A percentile compares a stretch with the other conserved stretches of the same genome.
Conservation (phyloP, 2,888 invertebrate genomes). For the Leptinotarsa rubiginosa region DNA sequence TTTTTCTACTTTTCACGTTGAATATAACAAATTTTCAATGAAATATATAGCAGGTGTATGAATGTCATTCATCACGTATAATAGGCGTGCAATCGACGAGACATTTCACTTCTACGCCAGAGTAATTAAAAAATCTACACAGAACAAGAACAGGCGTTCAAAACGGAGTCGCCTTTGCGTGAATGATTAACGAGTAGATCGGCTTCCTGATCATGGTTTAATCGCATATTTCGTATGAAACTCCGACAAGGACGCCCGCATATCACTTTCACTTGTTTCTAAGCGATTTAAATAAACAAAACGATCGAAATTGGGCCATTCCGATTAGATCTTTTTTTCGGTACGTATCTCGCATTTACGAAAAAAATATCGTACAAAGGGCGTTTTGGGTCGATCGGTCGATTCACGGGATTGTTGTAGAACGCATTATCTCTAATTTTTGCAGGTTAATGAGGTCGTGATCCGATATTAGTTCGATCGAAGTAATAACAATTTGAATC, state of each 20-base stretch:
- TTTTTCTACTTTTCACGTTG: too few species aligned
- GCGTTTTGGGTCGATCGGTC: neutral
- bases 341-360: neutral
- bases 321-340: neutral
- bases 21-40: too few species aligned
- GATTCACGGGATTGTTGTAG: neutral
- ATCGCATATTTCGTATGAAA: neutral
- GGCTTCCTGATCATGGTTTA: conserved; percentile 24
- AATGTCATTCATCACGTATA: neutral
- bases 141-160: neutral
- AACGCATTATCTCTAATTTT: neutral
- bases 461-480: too few species aligned
- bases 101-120: too few species aligned
- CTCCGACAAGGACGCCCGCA: conserved; percentile 28
- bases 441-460: neutral
- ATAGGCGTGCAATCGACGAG: neutral
- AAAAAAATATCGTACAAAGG: conserved; percentile 1
- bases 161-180: neutral
- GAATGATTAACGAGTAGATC: conserved; percentile 28
- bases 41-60: too few species aligned
- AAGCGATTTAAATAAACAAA: conserved; percentile 24
- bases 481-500: too few species aligned
- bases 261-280: conserved; percentile 30
- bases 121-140: neutral
- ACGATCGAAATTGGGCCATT: conserved; percentile 10